Evolutionary conservation across 2,113 vertebrate species (phyloP).

Genomic region (Channa maculata): DNA sequence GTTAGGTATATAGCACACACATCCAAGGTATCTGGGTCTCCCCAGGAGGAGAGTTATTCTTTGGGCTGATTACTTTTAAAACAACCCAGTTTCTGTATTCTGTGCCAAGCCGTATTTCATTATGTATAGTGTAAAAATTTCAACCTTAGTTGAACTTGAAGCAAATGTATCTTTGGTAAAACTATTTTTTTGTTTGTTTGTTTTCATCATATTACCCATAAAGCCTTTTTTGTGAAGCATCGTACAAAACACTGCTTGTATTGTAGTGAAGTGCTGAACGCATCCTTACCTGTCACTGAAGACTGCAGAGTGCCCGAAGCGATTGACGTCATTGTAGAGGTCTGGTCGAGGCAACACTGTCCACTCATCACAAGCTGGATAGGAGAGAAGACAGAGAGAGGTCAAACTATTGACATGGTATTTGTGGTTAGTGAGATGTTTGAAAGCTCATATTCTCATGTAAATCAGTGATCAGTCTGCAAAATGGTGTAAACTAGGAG

Average conservation of each 20-base stretch:
- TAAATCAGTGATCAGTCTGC: slow-evolving; percentile 1
- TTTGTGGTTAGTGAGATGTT: slow-evolving; percentile 19
- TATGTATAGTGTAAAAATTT: too few relatives aligned
- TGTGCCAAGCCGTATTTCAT: too few relatives aligned
- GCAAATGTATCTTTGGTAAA: too few relatives aligned
- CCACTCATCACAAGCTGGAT: slow-evolving; percentile 93
- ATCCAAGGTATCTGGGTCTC: not conserved
- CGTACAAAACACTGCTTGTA: not conserved
- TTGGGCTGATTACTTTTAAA: too few relatives aligned
- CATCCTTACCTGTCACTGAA: slow-evolving; percentile 88
- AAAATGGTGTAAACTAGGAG: too few relatives aligned
- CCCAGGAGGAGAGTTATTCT: too few relatives aligned
- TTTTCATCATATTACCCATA: not conserved
- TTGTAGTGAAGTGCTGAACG: not conserved
- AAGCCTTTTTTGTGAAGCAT: not conserved
- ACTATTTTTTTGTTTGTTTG: too few relatives aligned
- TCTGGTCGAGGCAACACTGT: slow-evolving; percentile 89
- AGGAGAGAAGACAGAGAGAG: slow-evolving; percentile 11
- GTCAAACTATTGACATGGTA: slow-evolving; percentile 14
- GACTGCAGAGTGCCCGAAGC: slow-evolving; percentile 95
- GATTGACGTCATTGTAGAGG: slow-evolving; percentile 91
- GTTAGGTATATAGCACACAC: too few relatives aligned
- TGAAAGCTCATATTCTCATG: slow-evolving; percentile 17
- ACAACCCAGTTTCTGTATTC: too few relatives aligned
- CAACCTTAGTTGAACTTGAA: too few relatives aligned